phyloP scores from a whole-genome alignment of 2,113 vertebrate species.

The Ailuropoda melanoleuca region DNA sequence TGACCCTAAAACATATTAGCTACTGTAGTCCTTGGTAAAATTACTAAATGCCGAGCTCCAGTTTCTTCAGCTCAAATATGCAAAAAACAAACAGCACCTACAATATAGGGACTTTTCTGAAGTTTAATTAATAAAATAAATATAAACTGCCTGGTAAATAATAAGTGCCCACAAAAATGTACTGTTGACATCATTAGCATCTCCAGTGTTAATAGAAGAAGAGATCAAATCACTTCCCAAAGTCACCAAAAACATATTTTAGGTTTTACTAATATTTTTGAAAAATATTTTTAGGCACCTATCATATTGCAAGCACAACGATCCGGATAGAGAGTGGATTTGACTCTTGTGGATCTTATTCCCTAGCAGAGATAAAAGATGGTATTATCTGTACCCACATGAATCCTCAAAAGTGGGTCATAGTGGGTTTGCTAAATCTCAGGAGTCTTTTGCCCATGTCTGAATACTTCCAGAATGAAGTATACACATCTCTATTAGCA shows the following conservation, averaged over 20 bases:
- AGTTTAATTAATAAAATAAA: background rate
- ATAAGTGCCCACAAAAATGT: background rate
- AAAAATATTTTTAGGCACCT: background rate
- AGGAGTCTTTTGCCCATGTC: background rate
- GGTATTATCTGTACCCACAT: background rate
- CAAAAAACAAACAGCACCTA: background rate
- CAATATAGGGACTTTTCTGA: background rate
- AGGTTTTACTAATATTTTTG: background rate
- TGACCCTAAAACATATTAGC: background rate
- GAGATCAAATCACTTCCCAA: background rate
- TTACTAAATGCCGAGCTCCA: background rate
- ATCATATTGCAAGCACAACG: background rate
- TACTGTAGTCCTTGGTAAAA: background rate
- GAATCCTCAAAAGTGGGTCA: background rate
- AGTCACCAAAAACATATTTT: background rate
- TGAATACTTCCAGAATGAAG: background rate
- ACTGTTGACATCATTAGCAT: background rate
- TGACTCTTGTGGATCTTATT: background rate
- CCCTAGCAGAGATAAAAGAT: background rate
- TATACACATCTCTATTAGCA: background rate
- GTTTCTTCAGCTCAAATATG: background rate
- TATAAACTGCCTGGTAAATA: background rate
- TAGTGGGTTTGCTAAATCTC: background rate
- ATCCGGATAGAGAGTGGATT: background rate
- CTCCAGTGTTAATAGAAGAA: background rate